These are phyloP conservation scores for Brachirus orientalis DNA, from an alignment of 2,113 vertebrate species.

Conservation along the genomic window DNA sequence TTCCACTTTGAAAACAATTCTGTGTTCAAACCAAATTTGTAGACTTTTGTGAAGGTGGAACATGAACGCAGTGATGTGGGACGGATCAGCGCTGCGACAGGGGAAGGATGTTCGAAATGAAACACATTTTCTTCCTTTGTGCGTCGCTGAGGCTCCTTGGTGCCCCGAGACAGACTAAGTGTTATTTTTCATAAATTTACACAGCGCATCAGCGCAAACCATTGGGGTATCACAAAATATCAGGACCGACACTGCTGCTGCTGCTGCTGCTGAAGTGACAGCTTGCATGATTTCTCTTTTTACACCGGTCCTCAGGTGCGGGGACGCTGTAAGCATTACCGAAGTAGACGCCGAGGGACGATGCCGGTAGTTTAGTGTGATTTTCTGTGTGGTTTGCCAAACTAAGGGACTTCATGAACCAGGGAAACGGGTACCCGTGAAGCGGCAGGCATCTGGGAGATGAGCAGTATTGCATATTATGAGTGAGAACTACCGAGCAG, in stretches of 20 bases:
- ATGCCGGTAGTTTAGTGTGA: constrained; percentile 12
- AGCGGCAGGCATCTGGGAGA: constrained; percentile 15
- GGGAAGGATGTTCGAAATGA: not conserved
- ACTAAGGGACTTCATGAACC: constrained; percentile 37
- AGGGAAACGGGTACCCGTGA: constrained; percentile 29
- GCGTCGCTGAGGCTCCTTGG: not conserved
- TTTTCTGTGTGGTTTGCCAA: constrained; percentile 32
- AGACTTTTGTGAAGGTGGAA: no score
- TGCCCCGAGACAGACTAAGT: not conserved
- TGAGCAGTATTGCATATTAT: constrained; percentile 30
- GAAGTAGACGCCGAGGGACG: constrained; percentile 13
- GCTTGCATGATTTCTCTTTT: constrained; percentile 1
- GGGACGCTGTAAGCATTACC: not conserved
- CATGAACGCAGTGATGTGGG: no score
- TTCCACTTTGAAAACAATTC: no score
- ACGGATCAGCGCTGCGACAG: not conserved
- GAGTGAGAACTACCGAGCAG: constrained; percentile 32
- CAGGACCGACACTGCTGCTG: not conserved
- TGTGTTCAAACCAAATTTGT: no score
- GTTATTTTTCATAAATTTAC: not conserved
- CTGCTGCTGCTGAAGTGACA: not conserved
- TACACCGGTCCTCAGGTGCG: constrained; percentile 4
- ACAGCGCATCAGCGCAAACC: not conserved
- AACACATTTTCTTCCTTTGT: not conserved
- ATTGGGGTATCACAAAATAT: not conserved